Conservation (phyloP, 2,888 invertebrate species). For the Xanthorhoe spadicearia region DNA sequence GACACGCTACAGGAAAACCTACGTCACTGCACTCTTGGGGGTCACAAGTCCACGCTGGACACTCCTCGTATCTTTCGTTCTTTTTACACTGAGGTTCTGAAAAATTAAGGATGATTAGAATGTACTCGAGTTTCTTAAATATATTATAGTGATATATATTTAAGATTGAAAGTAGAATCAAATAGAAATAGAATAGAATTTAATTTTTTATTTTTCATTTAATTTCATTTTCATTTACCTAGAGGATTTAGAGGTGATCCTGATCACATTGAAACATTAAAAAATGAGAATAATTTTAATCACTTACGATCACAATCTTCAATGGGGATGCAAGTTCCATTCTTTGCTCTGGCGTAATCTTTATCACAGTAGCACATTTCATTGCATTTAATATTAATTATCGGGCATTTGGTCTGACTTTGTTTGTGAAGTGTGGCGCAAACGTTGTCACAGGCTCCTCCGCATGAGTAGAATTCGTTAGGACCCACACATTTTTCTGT, state of each 20-base stretch:
- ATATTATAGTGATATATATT: no score
- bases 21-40: slow-evolving; percentile 45
- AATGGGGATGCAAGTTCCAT: slow-evolving; percentile 53
- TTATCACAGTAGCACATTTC: slow-evolving; percentile 56
- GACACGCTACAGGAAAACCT: slow-evolving; percentile 35
- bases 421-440: slow-evolving; percentile 48
- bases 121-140: no score
- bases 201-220: no score
- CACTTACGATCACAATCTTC: slow-evolving; percentile 33
- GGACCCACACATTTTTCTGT: slow-evolving; percentile 46
- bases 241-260: no score
- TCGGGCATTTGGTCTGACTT: slow-evolving; percentile 51
- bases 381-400: slow-evolving; percentile 52
- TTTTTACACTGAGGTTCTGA: slow-evolving; percentile 38
- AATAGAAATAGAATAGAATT: no score
- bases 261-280: no score
- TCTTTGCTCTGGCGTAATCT: slow-evolving; percentile 52
- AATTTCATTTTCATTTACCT: no score
- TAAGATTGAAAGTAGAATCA: no score
- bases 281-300: no score
- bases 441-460: slow-evolving; percentile 56
- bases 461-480: slow-evolving; percentile 51
- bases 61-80: slow-evolving; percentile 43
- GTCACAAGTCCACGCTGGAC: slow-evolving; percentile 40
- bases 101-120: no score